Evolutionary conservation across 2,888 invertebrate genomes (phyloP).

Genomic region (Trissonchulus sp.): DNA sequence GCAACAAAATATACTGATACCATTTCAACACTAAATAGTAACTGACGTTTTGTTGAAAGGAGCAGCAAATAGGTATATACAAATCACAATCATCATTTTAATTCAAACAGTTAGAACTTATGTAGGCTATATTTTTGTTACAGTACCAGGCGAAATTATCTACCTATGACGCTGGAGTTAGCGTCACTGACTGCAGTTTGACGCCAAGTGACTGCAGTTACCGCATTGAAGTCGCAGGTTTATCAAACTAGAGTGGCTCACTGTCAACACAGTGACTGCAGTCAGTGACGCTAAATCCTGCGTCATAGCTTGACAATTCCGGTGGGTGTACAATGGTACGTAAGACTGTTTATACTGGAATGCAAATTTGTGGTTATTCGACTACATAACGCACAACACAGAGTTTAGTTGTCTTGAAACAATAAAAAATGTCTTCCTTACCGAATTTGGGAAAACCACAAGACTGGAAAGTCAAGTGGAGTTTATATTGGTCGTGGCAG

Average conservation of each 20-base stretch:
- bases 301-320: too few relatives aligned
- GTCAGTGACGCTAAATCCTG: too few relatives aligned
- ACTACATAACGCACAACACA: too few relatives aligned
- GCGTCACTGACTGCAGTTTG: too few relatives aligned
- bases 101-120: background rate
- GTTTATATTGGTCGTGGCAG: conserved; percentile 18
- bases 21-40: background rate
- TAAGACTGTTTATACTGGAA: background rate
- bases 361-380: background rate
- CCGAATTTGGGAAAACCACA: conserved; percentile 27
- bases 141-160: too few relatives aligned
- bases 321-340: background rate
- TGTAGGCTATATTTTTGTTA: too few relatives aligned
- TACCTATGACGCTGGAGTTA: too few relatives aligned
- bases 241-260: too few relatives aligned
- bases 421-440: too few relatives aligned
- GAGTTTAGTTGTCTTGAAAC: too few relatives aligned
- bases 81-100: background rate
- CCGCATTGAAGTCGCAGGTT: too few relatives aligned
- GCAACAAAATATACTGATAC: background rate
- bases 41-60: background rate
- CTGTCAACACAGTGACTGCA: background rate
- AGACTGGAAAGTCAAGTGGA: conserved; percentile 24
- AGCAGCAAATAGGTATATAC: background rate
- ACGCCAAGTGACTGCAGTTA: too few relatives aligned